phyloP scores from a whole-genome alignment of 2,113 vertebrate species.

The Nothocercus julius region DNA sequence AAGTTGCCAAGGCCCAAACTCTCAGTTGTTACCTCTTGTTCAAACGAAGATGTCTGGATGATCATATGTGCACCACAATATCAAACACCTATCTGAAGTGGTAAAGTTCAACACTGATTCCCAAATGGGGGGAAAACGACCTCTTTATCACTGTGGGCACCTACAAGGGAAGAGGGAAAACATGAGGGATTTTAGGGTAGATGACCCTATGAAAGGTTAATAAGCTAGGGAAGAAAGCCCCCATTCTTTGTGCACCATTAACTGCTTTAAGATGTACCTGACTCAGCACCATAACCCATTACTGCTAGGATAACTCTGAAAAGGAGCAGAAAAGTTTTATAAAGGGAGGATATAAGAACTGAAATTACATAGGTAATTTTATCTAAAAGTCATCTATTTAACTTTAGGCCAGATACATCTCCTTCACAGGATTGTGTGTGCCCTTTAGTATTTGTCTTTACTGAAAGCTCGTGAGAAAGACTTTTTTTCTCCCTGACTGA shows the following conservation, averaged over 20 bases:
- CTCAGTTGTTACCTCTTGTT: not conserved
- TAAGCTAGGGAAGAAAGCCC: not conserved
- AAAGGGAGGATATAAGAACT: not conserved
- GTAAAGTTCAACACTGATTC: not conserved
- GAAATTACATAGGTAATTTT: not conserved
- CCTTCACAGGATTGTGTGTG: not conserved
- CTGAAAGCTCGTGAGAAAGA: not conserved
- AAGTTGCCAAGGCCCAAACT: not conserved
- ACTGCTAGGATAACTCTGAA: not conserved
- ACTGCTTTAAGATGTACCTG: not conserved
- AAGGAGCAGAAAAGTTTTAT: not conserved
- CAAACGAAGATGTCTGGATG: too few species aligned
- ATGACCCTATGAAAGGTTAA: not conserved
- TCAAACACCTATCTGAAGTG: not conserved
- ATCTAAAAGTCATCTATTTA: not conserved
- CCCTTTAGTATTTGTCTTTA: not conserved
- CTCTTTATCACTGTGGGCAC: not conserved
- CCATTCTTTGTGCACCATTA: not conserved
- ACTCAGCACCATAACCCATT: not conserved
- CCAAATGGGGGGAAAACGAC: accelerated
- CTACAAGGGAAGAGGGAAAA: not conserved
- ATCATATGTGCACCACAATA: not conserved
- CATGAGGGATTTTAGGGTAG: not conserved
- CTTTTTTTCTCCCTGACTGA: not conserved
- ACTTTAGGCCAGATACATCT: not conserved